phyloP scores from a whole-genome alignment of 1,140 invertebrate genomes.

The Andricus grossulariae region DNA sequence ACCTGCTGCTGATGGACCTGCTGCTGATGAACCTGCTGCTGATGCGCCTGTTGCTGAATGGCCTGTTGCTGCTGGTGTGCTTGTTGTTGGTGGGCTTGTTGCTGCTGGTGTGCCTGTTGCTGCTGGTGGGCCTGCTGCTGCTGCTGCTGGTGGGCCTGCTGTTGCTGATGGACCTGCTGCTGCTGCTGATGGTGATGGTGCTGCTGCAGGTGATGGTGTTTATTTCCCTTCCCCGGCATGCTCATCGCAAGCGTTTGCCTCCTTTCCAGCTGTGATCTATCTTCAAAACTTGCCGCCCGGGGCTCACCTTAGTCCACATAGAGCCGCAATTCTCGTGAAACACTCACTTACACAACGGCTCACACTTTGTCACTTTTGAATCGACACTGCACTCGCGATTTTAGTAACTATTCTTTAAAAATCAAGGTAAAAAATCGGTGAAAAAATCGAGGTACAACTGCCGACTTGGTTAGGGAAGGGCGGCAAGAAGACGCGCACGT shows the following conservation, averaged over 20 bases:
- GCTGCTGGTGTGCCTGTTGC: slow-evolving; percentile 47
- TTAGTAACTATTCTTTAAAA: neutral
- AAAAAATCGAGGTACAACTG: neutral
- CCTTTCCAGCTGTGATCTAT: slow-evolving; percentile 57
- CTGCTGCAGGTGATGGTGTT: slow-evolving; percentile 61
- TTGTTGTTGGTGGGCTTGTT: slow-evolving; percentile 57
- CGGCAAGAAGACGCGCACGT: slow-evolving; percentile 28
- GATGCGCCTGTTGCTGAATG: slow-evolving; percentile 38
- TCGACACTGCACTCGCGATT: neutral
- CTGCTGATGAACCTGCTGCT: slow-evolving; percentile 54
- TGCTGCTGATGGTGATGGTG: slow-evolving; percentile 56
- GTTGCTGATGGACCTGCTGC: too few species aligned
- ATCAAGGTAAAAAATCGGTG: neutral
- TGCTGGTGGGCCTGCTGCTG: slow-evolving; percentile 39
- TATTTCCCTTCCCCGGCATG: slow-evolving; percentile 67
- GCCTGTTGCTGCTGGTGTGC: slow-evolving; percentile 29
- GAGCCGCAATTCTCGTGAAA: slow-evolving; percentile 23
- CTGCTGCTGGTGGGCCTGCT: slow-evolving; percentile 42
- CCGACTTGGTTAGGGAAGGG: slow-evolving; percentile 8
- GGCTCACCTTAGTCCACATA: slow-evolving; percentile 56
- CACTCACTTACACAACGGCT: slow-evolving; percentile 9
- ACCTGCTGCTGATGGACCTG: slow-evolving; percentile 59
- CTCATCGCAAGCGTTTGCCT: slow-evolving; percentile 61
- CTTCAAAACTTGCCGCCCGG: slow-evolving; percentile 57
- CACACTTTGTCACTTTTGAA: slow-evolving; percentile 9